Conservation (phyloP, 2,797 vertebrate species). For the Uromys caudimaculatus region DNA sequence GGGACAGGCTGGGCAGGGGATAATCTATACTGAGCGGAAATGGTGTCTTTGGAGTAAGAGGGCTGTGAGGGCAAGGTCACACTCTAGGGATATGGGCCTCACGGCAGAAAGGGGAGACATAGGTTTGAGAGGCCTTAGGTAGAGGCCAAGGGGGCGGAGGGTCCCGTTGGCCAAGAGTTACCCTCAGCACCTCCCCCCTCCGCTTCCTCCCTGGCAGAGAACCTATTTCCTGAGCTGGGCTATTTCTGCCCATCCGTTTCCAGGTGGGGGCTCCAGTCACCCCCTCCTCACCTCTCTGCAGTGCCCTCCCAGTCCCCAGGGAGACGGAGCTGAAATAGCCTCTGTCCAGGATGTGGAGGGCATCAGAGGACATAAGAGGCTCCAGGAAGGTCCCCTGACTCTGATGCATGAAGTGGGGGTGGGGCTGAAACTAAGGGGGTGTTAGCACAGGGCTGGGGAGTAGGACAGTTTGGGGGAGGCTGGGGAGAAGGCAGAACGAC, state of each 20-base stretch:
- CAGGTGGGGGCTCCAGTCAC: slow-evolving; percentile 79
- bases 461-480: not conserved
- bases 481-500: too few relatives aligned
- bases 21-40: not conserved
- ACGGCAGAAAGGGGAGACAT: not conserved
- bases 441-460: not conserved
- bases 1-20: not conserved
- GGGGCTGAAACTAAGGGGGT: not conserved
- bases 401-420: accelerated
- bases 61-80: not conserved
- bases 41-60: not conserved
- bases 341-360: slow-evolving; percentile 68
- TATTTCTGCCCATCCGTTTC: slow-evolving; percentile 85
- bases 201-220: slow-evolving; percentile 81
- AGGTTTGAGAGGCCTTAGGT: not conserved
- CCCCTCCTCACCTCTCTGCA: slow-evolving; percentile 73
- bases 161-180: slow-evolving; percentile 74
- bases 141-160: slow-evolving; percentile 54
- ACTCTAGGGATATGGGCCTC: not conserved
- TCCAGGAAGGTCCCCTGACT: not conserved
- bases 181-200: slow-evolving; percentile 76
- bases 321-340: slow-evolving; percentile 73
- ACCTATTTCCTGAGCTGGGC: slow-evolving; percentile 82
- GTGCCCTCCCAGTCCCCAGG: slow-evolving; percentile 79
- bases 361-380: slow-evolving; percentile 54